Evolutionary conservation across 2,797 vertebrate species (phyloP).

Genomic region (Anguilla megastoma): DNA sequence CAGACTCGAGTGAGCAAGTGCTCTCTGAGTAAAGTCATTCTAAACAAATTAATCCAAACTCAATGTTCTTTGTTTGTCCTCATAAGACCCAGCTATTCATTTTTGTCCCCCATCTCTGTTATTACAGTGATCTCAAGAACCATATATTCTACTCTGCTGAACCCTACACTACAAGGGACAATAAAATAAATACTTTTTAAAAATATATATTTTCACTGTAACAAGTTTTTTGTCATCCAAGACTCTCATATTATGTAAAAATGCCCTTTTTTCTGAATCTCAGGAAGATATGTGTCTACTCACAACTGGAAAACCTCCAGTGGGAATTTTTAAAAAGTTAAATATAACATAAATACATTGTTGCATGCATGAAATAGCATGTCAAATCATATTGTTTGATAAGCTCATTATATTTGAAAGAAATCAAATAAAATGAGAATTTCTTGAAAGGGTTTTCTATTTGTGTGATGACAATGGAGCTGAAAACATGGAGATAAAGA

Average conservation of each 20-base stretch:
- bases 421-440: background rate
- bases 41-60: background rate
- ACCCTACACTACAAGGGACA: background rate
- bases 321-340: background rate
- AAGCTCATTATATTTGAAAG: background rate
- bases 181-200: background rate
- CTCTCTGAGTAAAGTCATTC: background rate
- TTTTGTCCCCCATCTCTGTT: background rate
- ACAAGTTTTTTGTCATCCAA: background rate
- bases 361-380: background rate
- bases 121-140: background rate
- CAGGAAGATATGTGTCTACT: background rate
- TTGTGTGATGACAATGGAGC: background rate
- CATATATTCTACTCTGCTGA: background rate
- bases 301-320: background rate
- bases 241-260: background rate
- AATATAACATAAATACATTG: background rate
- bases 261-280: background rate
- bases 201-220: background rate
- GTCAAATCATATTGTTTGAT: background rate
- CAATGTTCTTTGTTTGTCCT: background rate
- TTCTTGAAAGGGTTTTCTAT: background rate
- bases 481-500: background rate
- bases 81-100: background rate
- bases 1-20: background rate